Conservation (phyloP, 2,797 vertebrate species). For the Uromys caudimaculatus region DNA sequence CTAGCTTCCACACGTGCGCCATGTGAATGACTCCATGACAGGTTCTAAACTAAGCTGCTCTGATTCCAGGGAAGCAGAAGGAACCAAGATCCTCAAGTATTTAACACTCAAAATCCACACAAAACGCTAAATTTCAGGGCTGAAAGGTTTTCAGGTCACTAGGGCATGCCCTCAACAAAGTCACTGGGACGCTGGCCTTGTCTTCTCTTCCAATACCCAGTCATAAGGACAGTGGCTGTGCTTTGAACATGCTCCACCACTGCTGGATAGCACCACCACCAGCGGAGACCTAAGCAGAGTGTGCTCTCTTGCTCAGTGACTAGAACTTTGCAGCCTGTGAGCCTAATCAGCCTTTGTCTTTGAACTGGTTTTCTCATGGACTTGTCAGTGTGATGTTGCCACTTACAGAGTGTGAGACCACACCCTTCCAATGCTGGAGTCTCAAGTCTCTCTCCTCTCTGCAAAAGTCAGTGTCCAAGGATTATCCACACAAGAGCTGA, state of each 20-base stretch:
- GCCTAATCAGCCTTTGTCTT: not conserved
- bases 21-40: not conserved
- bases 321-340: not conserved
- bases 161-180: not conserved
- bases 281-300: not conserved
- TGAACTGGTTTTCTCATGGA: not conserved
- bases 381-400: not conserved
- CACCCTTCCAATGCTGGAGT: not conserved
- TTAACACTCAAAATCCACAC: not conserved
- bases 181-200: not conserved
- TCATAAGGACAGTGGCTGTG: not conserved
- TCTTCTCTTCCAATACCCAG: not conserved
- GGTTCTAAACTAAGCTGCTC: not conserved
- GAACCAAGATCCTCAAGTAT: not conserved
- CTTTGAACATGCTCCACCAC: not conserved
- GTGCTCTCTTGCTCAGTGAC: not conserved
- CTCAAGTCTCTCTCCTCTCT: not conserved
- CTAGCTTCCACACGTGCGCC: not conserved
- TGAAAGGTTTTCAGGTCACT: not conserved
- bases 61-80: not conserved
- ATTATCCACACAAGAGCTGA: not conserved
- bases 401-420: not conserved
- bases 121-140: not conserved
- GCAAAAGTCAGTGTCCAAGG: not conserved
- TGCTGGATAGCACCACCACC: not conserved